A percentile compares a stretch with the other conserved stretches of the same genome.
These are phyloP conservation scores for Plecotus auritus DNA, from an alignment of 2,113 vertebrate species.

Conservation along the genomic window DNA sequence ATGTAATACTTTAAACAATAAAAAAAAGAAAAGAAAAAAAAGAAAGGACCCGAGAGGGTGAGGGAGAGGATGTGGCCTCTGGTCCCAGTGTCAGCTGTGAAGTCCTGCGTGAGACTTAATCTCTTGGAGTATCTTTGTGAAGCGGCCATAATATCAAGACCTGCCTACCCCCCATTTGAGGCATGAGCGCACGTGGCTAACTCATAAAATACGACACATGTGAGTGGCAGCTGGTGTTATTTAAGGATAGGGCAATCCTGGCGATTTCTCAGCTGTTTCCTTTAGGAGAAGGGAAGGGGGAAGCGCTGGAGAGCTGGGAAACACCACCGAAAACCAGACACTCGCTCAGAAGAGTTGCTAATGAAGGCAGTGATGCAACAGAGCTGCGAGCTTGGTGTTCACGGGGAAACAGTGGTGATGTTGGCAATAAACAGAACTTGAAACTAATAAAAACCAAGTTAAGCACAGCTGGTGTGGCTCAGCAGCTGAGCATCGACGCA, in stretches of 20 bases:
- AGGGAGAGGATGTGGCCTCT: not conserved
- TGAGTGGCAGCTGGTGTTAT: not conserved
- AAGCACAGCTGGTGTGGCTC: too few relatives aligned
- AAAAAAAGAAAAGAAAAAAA: too few relatives aligned
- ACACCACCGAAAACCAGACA: not conserved
- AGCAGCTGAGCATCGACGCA: too few relatives aligned
- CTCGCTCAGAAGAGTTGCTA: rapidly evolving
- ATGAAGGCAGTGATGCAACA: rapidly evolving
- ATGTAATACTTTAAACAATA: too few relatives aligned
- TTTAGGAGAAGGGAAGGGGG: not conserved
- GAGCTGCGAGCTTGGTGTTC: not conserved
- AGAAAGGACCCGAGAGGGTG: not conserved
- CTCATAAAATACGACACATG: not conserved
- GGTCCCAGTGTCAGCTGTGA: not conserved
- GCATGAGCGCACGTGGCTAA: not conserved
- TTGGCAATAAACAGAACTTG: not conserved
- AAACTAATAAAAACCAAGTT: not conserved
- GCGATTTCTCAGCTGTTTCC: conserved; percentile 30
- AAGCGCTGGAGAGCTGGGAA: not conserved
- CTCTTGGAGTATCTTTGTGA: not conserved
- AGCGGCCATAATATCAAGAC: not conserved
- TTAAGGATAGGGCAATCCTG: not conserved
- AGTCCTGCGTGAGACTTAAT: not conserved
- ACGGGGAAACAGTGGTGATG: not conserved
- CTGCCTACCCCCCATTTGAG: not conserved